phyloP scores from a whole-genome alignment of 2,797 vertebrate genomes.

The Poeciliopsis turneri region DNA sequence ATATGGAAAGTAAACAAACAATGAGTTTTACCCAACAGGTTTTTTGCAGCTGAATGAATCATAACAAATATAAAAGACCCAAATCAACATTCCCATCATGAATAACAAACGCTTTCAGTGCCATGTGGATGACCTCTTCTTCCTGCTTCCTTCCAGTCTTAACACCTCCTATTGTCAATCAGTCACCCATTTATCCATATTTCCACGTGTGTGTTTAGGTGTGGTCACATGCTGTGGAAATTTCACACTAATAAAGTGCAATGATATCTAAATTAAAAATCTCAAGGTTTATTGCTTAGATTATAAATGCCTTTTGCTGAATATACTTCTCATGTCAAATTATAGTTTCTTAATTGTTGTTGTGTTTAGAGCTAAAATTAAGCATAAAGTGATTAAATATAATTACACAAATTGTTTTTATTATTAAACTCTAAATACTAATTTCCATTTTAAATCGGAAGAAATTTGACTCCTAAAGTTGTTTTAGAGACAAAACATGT shows the following conservation, averaged over 20 bases:
- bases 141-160: background rate
- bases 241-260: background rate
- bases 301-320: background rate
- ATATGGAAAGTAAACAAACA: background rate
- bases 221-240: conserved; percentile 16
- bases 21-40: background rate
- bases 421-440: background rate
- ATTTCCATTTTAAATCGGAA: background rate
- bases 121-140: background rate
- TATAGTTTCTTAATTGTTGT: background rate
- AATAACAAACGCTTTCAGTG: background rate
- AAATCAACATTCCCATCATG: background rate
- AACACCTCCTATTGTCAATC: background rate
- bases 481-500: background rate
- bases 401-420: background rate
- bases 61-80: background rate
- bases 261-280: background rate
- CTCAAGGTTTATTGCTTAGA: background rate
- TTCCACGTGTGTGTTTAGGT: conserved; percentile 19
- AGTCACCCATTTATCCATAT: conserved; percentile 6
- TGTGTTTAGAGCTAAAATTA: background rate
- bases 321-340: background rate
- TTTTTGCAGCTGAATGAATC: background rate
- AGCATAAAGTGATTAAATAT: background rate
- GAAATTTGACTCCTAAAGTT: background rate